Evolutionary conservation across 2,113 vertebrate species (phyloP), one percentile per base, ranked within the genome.

Genomic region (Festucalex cinctus): DNA sequence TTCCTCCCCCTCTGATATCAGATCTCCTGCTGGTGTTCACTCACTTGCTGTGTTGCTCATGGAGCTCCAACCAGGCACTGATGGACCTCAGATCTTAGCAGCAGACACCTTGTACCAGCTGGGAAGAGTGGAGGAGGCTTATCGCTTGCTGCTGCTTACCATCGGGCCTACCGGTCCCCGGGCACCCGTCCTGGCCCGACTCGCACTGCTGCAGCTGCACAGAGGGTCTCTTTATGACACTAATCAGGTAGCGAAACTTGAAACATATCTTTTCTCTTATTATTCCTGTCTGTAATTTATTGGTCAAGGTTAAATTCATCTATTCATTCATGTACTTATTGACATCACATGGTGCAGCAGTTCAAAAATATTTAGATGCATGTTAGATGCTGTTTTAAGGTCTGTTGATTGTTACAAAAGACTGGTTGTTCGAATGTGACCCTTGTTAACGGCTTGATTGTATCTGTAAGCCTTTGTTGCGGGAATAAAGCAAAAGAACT

Each of bases 21-120:
- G 96, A 70, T 91, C 91, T 19, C 88, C 93, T 17, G 85, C 77
- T 0, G 95, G 95, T 0, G 94, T 97, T 61, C 91, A 95, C 73
- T 92, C 92, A 53, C 88, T 99, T 77, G 94, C 95, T 59, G 74
- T 61, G 6, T 89, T 99, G 36, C 79, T 98, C 49, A 89, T 91
- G 78, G 94, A 96, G 81, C 90, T 99, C 78, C 95, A 95, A 48
- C 2, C 87, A 0, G 79, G 85, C 0, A 86, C 90, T 0, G 94
- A 95, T 66, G 76, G 73, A 0, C 89, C 94, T 0, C 85, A 36
- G 74, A 87, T 97, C 71, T 90, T 99, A 58, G 92, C 87, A 5
- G 94, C 95, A 0, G 97, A 99, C 3, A 93, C 95, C 26, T 88
- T 98, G 69, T 98, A 97, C 83, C 91, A 90, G 77, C 90, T 95